Evolutionary conservation across 2,113 vertebrate genomes (phyloP).

Genomic region (Centropus unirufus): DNA sequence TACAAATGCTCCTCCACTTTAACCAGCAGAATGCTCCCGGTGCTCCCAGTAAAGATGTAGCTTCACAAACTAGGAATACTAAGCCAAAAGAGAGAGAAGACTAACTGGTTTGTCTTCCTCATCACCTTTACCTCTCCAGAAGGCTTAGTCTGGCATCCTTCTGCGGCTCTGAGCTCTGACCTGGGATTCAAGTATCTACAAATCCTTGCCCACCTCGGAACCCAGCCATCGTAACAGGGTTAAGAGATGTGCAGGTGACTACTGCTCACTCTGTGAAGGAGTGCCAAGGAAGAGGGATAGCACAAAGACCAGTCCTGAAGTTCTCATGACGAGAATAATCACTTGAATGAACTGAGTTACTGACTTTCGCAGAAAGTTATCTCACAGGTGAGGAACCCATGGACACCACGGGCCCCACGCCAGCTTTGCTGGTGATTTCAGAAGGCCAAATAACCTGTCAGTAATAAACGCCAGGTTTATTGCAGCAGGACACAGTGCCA

Average conservation of each 20-base stretch:
- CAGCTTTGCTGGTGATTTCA: neutral
- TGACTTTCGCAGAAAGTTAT: neutral
- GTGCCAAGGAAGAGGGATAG: neutral
- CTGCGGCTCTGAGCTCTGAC: neutral
- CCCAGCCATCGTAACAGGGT: neutral
- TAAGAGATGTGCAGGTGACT: neutral
- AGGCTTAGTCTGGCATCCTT: neutral
- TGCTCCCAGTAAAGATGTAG: neutral
- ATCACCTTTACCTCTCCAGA: neutral
- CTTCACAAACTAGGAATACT: neutral
- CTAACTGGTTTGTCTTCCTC: neutral
- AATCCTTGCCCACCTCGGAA: neutral
- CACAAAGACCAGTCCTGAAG: neutral
- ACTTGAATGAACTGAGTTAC: neutral
- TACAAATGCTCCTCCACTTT: neutral
- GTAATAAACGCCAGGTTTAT: neutral
- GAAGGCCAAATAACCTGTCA: neutral
- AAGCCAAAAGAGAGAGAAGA: neutral
- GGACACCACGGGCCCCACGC: neutral
- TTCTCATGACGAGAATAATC: neutral
- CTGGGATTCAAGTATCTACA: neutral
- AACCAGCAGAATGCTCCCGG: neutral
- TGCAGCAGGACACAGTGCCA: neutral
- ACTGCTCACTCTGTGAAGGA: neutral
- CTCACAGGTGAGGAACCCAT: neutral